A percentile compares a stretch with the other conserved stretches of the same genome.
These are phyloP conservation scores for Axinella damicornis DNA, from an alignment of 37 sponge, comb jelly and placozoan genomes.

Conservation along the genomic window DNA sequence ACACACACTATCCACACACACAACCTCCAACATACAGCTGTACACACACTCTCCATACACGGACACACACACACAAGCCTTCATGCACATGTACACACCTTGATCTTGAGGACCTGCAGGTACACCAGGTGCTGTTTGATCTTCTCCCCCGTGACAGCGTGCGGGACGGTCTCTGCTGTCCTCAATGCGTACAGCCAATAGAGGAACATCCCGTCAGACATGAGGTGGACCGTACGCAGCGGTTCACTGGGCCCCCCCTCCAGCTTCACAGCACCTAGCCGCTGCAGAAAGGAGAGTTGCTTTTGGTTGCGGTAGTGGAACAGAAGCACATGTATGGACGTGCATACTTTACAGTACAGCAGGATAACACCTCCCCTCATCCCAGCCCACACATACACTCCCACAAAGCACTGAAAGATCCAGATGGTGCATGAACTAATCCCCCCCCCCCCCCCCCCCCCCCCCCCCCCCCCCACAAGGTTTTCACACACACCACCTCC, in stretches of 20 bases:
- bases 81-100: conserved; percentile 35
- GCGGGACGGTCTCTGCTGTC: conserved; percentile 21
- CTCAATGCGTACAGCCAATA: conserved; percentile 78
- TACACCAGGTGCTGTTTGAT: conserved; percentile 55
- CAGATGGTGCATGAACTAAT: too few species aligned
- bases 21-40: neutral
- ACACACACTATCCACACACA: too few species aligned
- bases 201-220: conserved; percentile 76
- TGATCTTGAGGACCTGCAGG: conserved; percentile 43
- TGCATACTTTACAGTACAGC: neutral
- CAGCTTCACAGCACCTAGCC: neutral
- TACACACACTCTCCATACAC: neutral
- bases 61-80: neutral
- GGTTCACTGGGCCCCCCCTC: conserved; percentile 19
- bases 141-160: conserved; percentile 63
- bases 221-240: conserved; percentile 57
- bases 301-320: too few species aligned
- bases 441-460: too few species aligned
- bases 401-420: too few species aligned
- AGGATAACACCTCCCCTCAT: neutral
- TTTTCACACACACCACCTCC: too few species aligned
- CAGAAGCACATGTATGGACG: too few species aligned
- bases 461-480: too few species aligned
- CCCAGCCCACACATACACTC: neutral
- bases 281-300: too few species aligned